phyloP scores from a whole-genome alignment of 2,797 vertebrate species.

The Euthynnus affinis region DNA sequence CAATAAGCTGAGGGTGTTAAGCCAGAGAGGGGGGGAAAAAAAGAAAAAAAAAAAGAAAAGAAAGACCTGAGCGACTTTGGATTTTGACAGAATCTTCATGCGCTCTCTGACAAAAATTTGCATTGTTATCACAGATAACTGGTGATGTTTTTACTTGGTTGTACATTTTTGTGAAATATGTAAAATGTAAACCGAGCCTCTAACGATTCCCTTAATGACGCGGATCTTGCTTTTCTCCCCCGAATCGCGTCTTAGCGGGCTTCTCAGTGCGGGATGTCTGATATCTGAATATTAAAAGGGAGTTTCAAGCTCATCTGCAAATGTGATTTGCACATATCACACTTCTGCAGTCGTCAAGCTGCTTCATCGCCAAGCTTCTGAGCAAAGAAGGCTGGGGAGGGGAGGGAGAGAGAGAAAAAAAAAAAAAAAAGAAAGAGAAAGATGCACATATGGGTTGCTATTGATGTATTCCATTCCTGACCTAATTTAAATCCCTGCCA shows the following conservation, averaged over 20 bases:
- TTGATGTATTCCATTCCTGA: slow-evolving; percentile 90
- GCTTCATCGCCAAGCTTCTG: slow-evolving; percentile 87
- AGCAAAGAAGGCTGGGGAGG: slow-evolving; percentile 82
- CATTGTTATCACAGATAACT: slow-evolving; percentile 88
- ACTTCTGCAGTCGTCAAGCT: slow-evolving; percentile 88
- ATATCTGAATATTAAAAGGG: slow-evolving; percentile 91
- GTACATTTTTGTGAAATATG: slow-evolving; percentile 86
- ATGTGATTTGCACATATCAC: slow-evolving; percentile 91
- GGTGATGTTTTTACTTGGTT: slow-evolving; percentile 86
- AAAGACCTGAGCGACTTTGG: slow-evolving; percentile 84
- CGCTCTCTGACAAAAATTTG: slow-evolving; percentile 82
- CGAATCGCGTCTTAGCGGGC: slow-evolving; percentile 86
- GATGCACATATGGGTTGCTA: slow-evolving; percentile 89
- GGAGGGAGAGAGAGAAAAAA: no score
- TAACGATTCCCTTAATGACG: slow-evolving; percentile 86
- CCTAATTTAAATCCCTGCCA: slow-evolving; percentile 91
- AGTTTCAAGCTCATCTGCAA: slow-evolving; percentile 91
- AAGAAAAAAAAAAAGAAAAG: slow-evolving; percentile 55
- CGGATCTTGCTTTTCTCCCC: slow-evolving; percentile 80
- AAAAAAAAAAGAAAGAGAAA: slow-evolving; percentile 72
- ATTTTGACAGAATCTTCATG: slow-evolving; percentile 85
- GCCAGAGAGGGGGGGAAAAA: slow-evolving; percentile 53
- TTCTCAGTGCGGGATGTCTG: slow-evolving; percentile 85
- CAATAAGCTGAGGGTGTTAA: slow-evolving; percentile 83
- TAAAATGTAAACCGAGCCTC: slow-evolving; percentile 86